Evolutionary conservation across 2,888 invertebrate genomes (phyloP).

Genomic region (Sericinus montela): DNA sequence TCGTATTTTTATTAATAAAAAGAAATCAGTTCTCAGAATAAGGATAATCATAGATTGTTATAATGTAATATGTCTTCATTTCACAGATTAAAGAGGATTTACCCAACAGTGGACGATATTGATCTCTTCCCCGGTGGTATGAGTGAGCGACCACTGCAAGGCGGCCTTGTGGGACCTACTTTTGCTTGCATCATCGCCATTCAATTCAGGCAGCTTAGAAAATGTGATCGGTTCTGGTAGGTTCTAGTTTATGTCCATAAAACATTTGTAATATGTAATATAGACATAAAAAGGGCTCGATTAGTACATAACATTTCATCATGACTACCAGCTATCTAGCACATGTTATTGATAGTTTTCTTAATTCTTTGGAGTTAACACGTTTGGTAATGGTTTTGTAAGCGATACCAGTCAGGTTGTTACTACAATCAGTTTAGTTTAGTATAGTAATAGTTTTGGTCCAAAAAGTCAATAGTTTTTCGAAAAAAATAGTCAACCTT

Average conservation of each 20-base stretch:
- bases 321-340: too few relatives aligned
- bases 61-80: background rate
- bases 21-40: too few relatives aligned
- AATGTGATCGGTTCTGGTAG: conserved; percentile 96
- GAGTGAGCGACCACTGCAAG: conserved; percentile 92
- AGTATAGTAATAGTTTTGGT: too few relatives aligned
- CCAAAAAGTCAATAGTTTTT: too few relatives aligned
- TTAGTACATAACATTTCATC: background rate
- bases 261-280: background rate
- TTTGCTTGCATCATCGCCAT: conserved; percentile 96
- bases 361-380: too few relatives aligned
- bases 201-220: conserved; percentile 93
- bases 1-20: too few relatives aligned
- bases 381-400: too few relatives aligned
- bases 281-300: background rate
- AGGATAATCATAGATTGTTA: too few relatives aligned
- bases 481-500: too few relatives aligned
- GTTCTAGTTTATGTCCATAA: background rate
- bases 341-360: too few relatives aligned
- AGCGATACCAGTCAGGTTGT: too few relatives aligned
- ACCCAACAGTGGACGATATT: conserved; percentile 95
- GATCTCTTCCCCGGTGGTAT: conserved; percentile 97
- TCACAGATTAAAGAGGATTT: conserved; percentile 85
- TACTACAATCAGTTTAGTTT: too few relatives aligned
- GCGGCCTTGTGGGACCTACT: conserved; percentile 95